Evolutionary conservation across 37 sponge, comb jelly and placozoan species (phyloP), one percentile per base, ranked within the genome.

Genomic region (Petrosia ficiformis): DNA sequence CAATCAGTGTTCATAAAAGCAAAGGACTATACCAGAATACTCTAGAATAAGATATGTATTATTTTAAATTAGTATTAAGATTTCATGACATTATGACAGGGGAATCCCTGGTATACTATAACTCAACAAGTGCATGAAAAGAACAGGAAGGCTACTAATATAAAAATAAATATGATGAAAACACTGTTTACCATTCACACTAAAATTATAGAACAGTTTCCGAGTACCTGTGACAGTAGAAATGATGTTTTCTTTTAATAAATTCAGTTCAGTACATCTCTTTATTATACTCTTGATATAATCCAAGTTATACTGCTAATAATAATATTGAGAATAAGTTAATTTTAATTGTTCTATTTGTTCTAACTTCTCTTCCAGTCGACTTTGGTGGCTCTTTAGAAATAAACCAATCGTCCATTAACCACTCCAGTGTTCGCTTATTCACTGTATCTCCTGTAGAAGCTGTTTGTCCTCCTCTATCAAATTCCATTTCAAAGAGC

Each of bases 291-390:
- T 28, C 28, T 74, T 59, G 0, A 74, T 19, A 68, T 73, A 88
- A 4, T 68, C 41, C 19, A 58, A 42, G 42, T 68, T 73, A 78
- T 79, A 88, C 19, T 63, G 25, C 85, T 84, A 54, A n/a, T n/a
- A n/a, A n/a, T n/a, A n/a, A n/a, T n/a, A n/a, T n/a, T n/a, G n/a
- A n/a, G n/a, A n/a, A n/a, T n/a, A n/a, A n/a, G n/a, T n/a, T n/a
- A n/a, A n/a, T n/a, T n/a, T n/a, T n/a, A n/a, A n/a, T n/a, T n/a
- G n/a, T n/a, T n/a, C 10, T 3, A 3, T 54, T 16, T 26, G 0
- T 0, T 24, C 16, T 3, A 44, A 69, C 86, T 59, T 89, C 90
- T 68, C 85, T 84, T 19, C 90, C 90, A 19, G 85, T 84, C 5
- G 80, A 78, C 43, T 89, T 89, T 32, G 90, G 90, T 71, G 85